Evolutionary conservation across 2,888 invertebrate species (phyloP).

Genomic region (Salpingus planirostris): DNA sequence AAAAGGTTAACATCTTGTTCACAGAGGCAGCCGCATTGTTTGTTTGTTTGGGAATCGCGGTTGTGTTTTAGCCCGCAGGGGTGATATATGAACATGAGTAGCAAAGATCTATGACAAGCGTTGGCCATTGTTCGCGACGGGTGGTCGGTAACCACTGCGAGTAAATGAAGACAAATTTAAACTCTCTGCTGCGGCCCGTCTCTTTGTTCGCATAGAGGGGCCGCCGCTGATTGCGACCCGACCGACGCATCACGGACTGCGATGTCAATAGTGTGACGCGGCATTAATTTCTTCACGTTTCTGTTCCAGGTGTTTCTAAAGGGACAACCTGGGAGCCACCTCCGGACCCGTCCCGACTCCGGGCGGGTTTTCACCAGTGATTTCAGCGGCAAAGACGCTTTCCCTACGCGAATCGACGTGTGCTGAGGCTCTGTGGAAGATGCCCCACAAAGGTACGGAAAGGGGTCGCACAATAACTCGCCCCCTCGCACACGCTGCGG

Average conservation of each 20-base stretch:
- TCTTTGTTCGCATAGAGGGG: slow-evolving; percentile 2
- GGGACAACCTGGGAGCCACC: slow-evolving; percentile 51
- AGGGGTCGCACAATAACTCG: too few relatives aligned
- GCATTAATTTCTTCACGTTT: slow-evolving; percentile 2
- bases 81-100: slow-evolving; percentile 36
- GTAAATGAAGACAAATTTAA: slow-evolving; percentile 44
- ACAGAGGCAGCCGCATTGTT: slow-evolving; percentile 5
- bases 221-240: slow-evolving; percentile 9
- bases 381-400: slow-evolving; percentile 45
- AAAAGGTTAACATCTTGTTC: slow-evolving; percentile 26
- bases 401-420: slow-evolving; percentile 66
- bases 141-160: slow-evolving; percentile 37
- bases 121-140: slow-evolving; percentile 38
- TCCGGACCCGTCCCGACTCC: slow-evolving; percentile 52
- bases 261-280: not conserved
- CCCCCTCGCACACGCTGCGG: slow-evolving; percentile 31
- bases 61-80: slow-evolving; percentile 12
- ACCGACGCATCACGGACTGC: slow-evolving; percentile 1
- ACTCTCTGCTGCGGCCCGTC: slow-evolving; percentile 4
- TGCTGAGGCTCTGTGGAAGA: slow-evolving; percentile 75
- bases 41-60: slow-evolving; percentile 8
- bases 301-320: slow-evolving; percentile 30
- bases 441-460: slow-evolving; percentile 79
- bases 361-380: slow-evolving; percentile 50
- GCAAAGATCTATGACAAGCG: slow-evolving; percentile 32